These are phyloP conservation scores for Mayetiola destructor DNA, from an alignment of 2,888 invertebrate genomes.

Conservation along the genomic window DNA sequence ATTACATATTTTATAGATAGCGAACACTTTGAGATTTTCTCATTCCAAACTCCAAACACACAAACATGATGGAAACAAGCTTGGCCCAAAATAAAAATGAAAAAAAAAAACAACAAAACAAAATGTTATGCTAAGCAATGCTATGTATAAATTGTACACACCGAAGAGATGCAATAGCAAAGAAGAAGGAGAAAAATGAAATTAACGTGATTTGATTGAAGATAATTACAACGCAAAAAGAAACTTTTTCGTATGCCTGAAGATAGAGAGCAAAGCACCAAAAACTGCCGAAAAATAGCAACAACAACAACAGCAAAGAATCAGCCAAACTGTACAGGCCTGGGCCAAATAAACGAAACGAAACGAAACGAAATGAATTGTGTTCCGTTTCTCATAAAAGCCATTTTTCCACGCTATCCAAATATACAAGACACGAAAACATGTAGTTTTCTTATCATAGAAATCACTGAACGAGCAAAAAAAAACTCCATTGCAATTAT, in stretches of 20 bases:
- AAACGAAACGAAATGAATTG: neutral
- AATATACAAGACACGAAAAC: neutral
- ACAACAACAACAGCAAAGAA: too few species aligned
- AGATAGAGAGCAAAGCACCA: too few species aligned
- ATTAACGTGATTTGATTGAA: conserved; percentile 12
- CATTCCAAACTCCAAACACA: too few species aligned
- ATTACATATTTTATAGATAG: too few species aligned
- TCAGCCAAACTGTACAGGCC: neutral
- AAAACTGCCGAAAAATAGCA: too few species aligned
- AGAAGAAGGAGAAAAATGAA: neutral
- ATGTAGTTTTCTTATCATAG: conserved; percentile 10
- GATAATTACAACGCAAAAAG: conserved; percentile 8
- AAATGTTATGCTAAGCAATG: neutral
- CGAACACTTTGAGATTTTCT: too few species aligned
- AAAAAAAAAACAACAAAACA: neutral
- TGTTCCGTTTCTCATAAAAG: conserved; percentile 9
- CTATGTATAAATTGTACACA: neutral
- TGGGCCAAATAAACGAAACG: neutral
- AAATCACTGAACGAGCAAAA: conserved; percentile 6
- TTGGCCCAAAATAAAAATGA: neutral
- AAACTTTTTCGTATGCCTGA: neutral
- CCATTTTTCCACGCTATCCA: conserved; percentile 10
- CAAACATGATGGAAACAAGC: too few species aligned
- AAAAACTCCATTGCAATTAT: conserved; percentile 12
- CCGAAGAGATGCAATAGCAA: neutral